Base-by-base conservation (phyloP, 2,888 invertebrate species). In the Cabera pusaria region DNA sequence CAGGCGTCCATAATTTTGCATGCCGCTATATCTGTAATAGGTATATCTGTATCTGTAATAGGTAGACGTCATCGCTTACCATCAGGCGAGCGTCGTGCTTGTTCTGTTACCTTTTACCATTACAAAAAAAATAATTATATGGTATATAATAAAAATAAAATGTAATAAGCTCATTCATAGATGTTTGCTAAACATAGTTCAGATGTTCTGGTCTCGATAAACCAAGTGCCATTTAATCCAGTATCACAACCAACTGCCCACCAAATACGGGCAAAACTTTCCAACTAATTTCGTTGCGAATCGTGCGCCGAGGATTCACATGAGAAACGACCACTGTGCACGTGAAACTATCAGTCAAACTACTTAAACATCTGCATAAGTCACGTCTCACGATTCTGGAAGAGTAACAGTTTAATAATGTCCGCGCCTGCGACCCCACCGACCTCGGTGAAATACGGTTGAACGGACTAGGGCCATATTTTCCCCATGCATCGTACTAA, bases 371-470 rank as follows among this genome's bases (percentile, higher is more conserved):
- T 86, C 82, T 82, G 79, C 86, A 86, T 87, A 87, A 86, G 85
- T 86, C 87, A 88, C 87, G 87, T 76, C 71, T 78, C 81, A 80
- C 82, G 84, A 83, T 70, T 79, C 74, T 62, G 70, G 67, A 73
- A 56, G 64, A 73, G 78, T 83, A 85, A 85, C 87, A 85, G 87
- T 87, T 87, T 88, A 87, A 87, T 87, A 86, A 86, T 82, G 87
- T 86, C 87, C 86, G 85, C 79, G 64, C 66, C 57, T 65, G 65
- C 71, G 84, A 83, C 85, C 86, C 71, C 58, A 49, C 55, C 69
- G 81, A 83, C 85, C 85, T 69, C 70, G 50, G 78, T 84, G 87
- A 87, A 87, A 86, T 87, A 87, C 86, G 78, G 82, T 79, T 77
- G 80, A 77, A 72, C 83, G 83, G 85, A 83, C 86, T 66, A 64